A percentile compares a stretch with the other conserved stretches of the same genome.
phyloP scores from a whole-genome alignment of 2,888 invertebrate species.

The Machimus atricapillus region DNA sequence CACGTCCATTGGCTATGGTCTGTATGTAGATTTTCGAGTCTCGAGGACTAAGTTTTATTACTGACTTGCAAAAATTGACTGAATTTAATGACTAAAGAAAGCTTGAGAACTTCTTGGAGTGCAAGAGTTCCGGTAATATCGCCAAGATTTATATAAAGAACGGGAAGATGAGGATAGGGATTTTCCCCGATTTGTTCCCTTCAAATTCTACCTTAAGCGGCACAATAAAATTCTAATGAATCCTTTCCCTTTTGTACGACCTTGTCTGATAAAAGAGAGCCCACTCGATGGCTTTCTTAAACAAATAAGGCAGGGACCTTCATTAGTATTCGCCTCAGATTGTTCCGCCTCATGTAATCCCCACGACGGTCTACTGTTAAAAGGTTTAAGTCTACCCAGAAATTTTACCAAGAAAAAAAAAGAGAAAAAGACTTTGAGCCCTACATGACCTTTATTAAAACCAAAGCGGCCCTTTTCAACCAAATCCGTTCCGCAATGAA shows the following conservation, averaged over 20 bases:
- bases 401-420: background rate
- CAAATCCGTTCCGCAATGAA: background rate
- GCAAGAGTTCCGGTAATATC: background rate
- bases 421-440: background rate
- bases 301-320: background rate
- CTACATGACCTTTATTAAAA: background rate
- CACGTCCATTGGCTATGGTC: background rate
- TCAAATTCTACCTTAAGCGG: background rate
- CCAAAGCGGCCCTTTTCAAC: background rate
- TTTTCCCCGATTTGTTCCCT: background rate
- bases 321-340: conserved; percentile 17
- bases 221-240: background rate
- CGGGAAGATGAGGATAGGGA: background rate
- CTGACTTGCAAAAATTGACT: background rate
- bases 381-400: conserved; percentile 1
- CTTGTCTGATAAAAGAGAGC: background rate
- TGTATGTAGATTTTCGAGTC: background rate
- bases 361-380: background rate
- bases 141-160: background rate
- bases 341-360: conserved; percentile 4
- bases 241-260: background rate
- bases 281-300: background rate
- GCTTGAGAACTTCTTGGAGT: background rate
- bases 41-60: background rate
- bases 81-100: background rate